Evolutionary conservation across 2,888 invertebrate species (phyloP).

Genomic region (Ochropacha duplaris): DNA sequence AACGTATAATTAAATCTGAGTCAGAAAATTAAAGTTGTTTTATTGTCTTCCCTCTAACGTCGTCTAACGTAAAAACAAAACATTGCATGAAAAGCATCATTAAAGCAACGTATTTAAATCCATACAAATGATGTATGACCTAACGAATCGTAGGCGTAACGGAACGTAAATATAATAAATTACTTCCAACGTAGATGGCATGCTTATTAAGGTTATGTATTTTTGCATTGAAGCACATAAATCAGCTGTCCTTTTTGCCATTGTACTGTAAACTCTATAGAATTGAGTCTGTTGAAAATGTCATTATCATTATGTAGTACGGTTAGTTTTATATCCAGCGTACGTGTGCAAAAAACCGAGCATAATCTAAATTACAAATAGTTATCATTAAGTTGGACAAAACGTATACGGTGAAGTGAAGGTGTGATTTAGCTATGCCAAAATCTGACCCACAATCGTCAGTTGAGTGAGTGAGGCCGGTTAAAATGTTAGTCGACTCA

Average conservation of each 20-base stretch:
- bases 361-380: slow-evolving; percentile 2
- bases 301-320: slow-evolving; percentile 15
- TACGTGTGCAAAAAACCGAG: slow-evolving; percentile 4
- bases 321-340: slow-evolving; percentile 13
- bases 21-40: slow-evolving; percentile 20
- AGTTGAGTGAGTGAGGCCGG: background rate
- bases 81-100: slow-evolving; percentile 25
- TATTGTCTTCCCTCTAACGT: slow-evolving; percentile 14
- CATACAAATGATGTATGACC: slow-evolving; percentile 28
- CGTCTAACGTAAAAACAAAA: slow-evolving; percentile 11
- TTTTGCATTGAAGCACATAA: slow-evolving; percentile 37
- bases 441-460: background rate
- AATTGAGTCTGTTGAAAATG: slow-evolving; percentile 9
- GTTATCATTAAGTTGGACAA: slow-evolving; percentile 2
- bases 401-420: background rate
- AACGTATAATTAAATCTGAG: slow-evolving; percentile 27
- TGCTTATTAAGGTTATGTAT: slow-evolving; percentile 24
- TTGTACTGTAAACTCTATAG: slow-evolving; percentile 11
- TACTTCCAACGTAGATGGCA: slow-evolving; percentile 24
- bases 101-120: slow-evolving; percentile 31
- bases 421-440: background rate
- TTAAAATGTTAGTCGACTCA: too few relatives aligned
- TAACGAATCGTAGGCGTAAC: slow-evolving; percentile 38
- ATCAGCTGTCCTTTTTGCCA: slow-evolving; percentile 25
- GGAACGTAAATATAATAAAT: slow-evolving; percentile 40